Base-by-base conservation (phyloP, 2,888 invertebrate genomes). In the Elysia crispata region DNA sequence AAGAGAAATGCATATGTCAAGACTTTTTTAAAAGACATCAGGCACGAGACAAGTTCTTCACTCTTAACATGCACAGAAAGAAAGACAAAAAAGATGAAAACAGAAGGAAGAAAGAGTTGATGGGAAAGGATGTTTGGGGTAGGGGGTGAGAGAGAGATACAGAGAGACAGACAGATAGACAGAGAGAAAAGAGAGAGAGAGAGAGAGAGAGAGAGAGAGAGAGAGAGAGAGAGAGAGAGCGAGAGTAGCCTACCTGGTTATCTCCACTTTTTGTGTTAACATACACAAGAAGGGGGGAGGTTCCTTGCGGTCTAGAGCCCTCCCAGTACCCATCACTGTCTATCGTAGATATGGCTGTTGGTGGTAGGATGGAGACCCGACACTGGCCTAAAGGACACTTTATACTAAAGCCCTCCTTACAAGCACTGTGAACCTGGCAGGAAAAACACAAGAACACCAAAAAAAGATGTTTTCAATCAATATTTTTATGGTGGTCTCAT, bases 231-330 rank as follows among this genome's bases (percentile, higher is more conserved):
- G 20, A 60, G 60, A 60, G 60, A 60, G 60, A 60, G 3, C 5
- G 60, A 60, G 60, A 60, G 5, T 5, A 23, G 60, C 69, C 57
- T 79, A 91, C 91, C 90, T 98, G 98, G 94, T 98, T 98, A 94
- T 98, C 98, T 87, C 98, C 97, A 87, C 98, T 98, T 94, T 98
- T 97, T 83, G 98, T 98, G 93, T 99, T 99, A 90, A 98, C 98
- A 92, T 98, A 98, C 83, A 98, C 98, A 85, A 98, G 95, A 79
- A 98, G 95, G 20, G 98, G 98, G 84, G 94, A 94, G 87, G 94
- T 94, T 23, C 94, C 94, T 20, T 94, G 94, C 5, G 93, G 93
- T 87, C 96, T 94, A 0, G 95, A 95, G 33, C 96, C 96, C 92
- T 96, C 96, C 97, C 97, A 98, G 76, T 97, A 96, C 90, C 97